Evolutionary conservation across 2,888 invertebrate genomes (phyloP).

Genomic region (Odontocolon sp.): DNA sequence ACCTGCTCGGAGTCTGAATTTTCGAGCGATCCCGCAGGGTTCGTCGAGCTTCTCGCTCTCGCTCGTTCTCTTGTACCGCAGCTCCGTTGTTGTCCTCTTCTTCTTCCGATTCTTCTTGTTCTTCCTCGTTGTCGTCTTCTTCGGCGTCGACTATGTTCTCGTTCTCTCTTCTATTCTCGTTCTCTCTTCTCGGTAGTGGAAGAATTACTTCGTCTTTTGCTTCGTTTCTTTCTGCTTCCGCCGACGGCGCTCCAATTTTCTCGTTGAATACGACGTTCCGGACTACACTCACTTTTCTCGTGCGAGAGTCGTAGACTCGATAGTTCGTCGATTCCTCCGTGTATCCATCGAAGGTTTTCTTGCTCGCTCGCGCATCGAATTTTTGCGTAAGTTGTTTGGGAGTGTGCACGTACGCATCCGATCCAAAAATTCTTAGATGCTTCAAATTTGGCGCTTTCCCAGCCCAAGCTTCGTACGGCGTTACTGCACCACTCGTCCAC

Average conservation of each 20-base stretch:
- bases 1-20: background rate
- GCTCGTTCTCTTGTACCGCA: background rate
- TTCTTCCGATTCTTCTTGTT: background rate
- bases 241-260: background rate
- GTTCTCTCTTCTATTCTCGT: background rate
- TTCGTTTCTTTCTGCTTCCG: no score
- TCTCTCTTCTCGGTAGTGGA: no score
- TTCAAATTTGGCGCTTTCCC: constrained; percentile 55
- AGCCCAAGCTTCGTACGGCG: constrained; percentile 62
- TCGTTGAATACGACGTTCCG: constrained; percentile 55
- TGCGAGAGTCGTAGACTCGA: constrained; percentile 15
- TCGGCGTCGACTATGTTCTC: background rate
- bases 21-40: constrained; percentile 11
- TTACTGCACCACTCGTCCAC: constrained; percentile 18
- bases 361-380: constrained; percentile 59
- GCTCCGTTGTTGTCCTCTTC: background rate
- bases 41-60: background rate
- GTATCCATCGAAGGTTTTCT: constrained; percentile 55
- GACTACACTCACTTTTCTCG: constrained; percentile 10
- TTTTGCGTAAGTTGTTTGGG: constrained; percentile 55
- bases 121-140: background rate
- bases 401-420: constrained; percentile 53
- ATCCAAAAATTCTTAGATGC: constrained; percentile 57
- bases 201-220: no score
- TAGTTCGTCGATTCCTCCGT: constrained; percentile 34